Conservation (phyloP, 2,888 invertebrate species). For the Tetragnatha montana region DNA sequence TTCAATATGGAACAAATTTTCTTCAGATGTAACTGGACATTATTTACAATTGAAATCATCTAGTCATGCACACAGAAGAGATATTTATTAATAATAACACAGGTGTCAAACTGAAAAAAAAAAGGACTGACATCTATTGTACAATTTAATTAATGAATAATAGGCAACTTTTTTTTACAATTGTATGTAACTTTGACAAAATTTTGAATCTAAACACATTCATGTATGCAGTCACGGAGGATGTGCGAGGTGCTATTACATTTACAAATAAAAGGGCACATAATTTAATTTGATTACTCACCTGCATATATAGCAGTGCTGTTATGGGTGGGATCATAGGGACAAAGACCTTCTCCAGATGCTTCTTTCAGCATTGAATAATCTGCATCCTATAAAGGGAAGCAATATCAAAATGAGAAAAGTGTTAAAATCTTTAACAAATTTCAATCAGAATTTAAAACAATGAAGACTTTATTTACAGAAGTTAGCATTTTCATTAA, state of each 20-base stretch:
- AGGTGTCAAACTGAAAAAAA: background rate
- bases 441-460: background rate
- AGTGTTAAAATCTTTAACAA: background rate
- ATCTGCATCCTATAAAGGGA: conserved; percentile 50
- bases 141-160: no score
- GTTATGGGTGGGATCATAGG: conserved; percentile 96
- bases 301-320: conserved; percentile 95
- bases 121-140: no score
- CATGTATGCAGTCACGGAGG: conserved; percentile 8
- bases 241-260: background rate
- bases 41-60: no score
- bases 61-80: no score
- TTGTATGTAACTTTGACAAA: no score
- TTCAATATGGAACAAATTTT: no score
- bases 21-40: no score
- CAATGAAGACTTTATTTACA: no score
- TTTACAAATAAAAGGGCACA: background rate
- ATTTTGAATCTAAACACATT: no score
- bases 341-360: conserved; percentile 82
- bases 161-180: no score
- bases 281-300: conserved; percentile 75
- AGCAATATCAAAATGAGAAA: background rate
- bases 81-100: background rate
- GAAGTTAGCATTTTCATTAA: no score
- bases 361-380: conserved; percentile 68